Evolutionary conservation across 2,113 vertebrate species (phyloP).

Genomic region (Dolichotis patagonum): DNA sequence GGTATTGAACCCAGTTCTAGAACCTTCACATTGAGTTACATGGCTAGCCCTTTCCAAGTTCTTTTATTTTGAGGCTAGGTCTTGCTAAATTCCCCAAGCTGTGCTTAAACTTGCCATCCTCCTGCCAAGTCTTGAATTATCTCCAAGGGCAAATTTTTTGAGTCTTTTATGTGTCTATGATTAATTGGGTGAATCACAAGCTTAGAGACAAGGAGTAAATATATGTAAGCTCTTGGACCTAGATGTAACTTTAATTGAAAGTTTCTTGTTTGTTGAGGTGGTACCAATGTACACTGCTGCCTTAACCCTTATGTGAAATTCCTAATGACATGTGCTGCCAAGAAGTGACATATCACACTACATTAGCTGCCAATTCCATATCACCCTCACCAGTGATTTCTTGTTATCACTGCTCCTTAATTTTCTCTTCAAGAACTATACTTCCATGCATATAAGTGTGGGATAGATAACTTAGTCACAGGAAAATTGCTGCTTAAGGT

Average conservation of each 20-base stretch:
- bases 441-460: background rate
- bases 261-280: background rate
- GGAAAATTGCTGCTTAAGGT: background rate
- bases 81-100: background rate
- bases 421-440: constrained; percentile 37
- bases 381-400: background rate
- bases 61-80: background rate
- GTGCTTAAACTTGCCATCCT: background rate
- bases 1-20: background rate
- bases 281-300: background rate
- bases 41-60: background rate
- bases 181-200: constrained; percentile 6
- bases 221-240: constrained; percentile 5
- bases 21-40: background rate
- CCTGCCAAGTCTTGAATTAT: background rate
- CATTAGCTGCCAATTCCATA: background rate
- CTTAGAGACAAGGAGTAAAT: background rate
- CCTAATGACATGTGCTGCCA: background rate
- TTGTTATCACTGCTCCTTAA: background rate
- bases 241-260: background rate
- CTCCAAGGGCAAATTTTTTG: background rate
- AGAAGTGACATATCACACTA: background rate
- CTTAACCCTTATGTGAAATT: background rate
- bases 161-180: background rate
- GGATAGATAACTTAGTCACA: constrained; percentile 3